Evolutionary conservation across 1,140 invertebrate species (phyloP).

Genomic region (Chlorops oryzae): DNA sequence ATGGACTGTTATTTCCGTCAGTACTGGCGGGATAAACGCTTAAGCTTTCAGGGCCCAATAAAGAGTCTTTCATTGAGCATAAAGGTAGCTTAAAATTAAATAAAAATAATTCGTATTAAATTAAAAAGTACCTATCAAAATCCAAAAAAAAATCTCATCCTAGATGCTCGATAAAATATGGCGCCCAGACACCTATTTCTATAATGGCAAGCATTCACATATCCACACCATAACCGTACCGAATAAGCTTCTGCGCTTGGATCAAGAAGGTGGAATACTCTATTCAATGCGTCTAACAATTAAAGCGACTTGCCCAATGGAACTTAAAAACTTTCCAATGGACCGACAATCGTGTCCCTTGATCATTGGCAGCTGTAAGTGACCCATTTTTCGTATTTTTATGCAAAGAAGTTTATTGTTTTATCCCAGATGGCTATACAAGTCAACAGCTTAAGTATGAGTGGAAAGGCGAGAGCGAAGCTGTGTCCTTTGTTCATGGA

Average conservation of each 20-base stretch:
- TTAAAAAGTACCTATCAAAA: background rate
- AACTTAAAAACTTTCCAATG: slow-evolving; percentile 94
- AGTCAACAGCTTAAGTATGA: slow-evolving; percentile 81
- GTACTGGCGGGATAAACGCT: slow-evolving; percentile 75
- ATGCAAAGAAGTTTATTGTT: background rate
- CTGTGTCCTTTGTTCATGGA: slow-evolving; percentile 79
- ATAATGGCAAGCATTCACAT: slow-evolving; percentile 85
- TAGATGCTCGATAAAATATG: slow-evolving; percentile 85
- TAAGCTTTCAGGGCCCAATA: slow-evolving; percentile 76
- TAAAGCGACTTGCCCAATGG: slow-evolving; percentile 96
- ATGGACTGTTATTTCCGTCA: slow-evolving; percentile 97
- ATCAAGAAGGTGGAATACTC: slow-evolving; percentile 83
- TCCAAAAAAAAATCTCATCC: background rate
- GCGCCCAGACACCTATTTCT: slow-evolving; percentile 94
- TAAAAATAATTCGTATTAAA: background rate
- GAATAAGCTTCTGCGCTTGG: slow-evolving; percentile 86
- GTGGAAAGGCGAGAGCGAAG: slow-evolving; percentile 75
- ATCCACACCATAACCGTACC: slow-evolving; percentile 93
- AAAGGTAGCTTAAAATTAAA: slow-evolving; percentile 47
- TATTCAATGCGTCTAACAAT: slow-evolving; percentile 96
- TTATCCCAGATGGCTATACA: slow-evolving; percentile 79
- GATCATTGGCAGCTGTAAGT: slow-evolving; percentile 91
- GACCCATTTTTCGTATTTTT: background rate
- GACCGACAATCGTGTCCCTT: slow-evolving; percentile 89
- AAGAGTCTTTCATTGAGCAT: slow-evolving; percentile 78